Base-by-base conservation (phyloP, 1,140 invertebrate genomes). In the Drosophila tristis region DNA sequence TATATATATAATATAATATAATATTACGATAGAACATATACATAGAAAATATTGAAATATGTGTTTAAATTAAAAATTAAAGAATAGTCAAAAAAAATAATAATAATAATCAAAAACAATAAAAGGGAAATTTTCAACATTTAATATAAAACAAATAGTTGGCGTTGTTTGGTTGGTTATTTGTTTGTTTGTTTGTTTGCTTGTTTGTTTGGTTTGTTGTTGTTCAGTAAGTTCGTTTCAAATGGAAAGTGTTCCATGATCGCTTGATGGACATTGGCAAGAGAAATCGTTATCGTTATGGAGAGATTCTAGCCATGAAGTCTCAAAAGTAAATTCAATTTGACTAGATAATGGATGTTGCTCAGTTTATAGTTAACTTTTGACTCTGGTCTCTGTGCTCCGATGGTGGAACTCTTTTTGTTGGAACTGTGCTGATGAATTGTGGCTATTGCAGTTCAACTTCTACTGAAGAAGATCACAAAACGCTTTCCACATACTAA, bases 311-410 rank as follows among this genome's bases (percentile, higher is more conserved):
- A 23, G 53, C 54, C 67, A 13, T 20, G 25, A 51, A 63, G 54
- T 72, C 44, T 68, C 80, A 72, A 65, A 71, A 58, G 63, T 53
- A 59, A 76, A 65, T 66, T 64, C 67, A 61, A 67, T 43, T 75
- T 86, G 81, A 86, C 81, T 86, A 86, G 81, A 84, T 54, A 85
- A 54, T 15, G 35, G 59, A 75, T 74, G 68, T 62, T 78, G 42
- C 9, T 73, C 62, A 67, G 50, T 84, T 59, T 11, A 4, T 43
- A 70, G 64, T 70, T 68, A 26, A 70, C 67, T 71, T 70, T 68
- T 35, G 66, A 70, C 25, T 45, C 4, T 43, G n/a, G 25, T 70
- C 53, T 65, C 45, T 42, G 44, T 42, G 59, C 58, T 65, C 23
- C 23, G 48, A 39, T n/a, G 59, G 29, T 23, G 39, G 31, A 31